phyloP scores from a whole-genome alignment of 2,797 vertebrate species.

The Tympanoctomys barrerae region DNA sequence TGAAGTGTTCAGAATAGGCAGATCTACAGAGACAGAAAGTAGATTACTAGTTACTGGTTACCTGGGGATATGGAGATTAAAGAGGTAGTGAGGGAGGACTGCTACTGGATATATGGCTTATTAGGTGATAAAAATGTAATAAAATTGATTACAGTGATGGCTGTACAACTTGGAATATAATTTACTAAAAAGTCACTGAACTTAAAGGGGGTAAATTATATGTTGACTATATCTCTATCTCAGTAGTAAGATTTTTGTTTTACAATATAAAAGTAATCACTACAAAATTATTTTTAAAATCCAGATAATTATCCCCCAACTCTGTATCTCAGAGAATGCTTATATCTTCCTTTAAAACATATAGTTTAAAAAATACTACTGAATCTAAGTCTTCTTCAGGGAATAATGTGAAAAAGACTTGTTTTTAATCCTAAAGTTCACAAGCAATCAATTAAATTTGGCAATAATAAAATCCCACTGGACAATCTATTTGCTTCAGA shows the following conservation, averaged over 20 bases:
- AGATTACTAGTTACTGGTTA: background rate
- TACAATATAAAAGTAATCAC: conserved; percentile 6
- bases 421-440: conserved; percentile 57
- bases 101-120: background rate
- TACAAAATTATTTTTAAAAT: background rate
- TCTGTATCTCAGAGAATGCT: background rate
- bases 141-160: background rate
- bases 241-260: conserved; percentile 8
- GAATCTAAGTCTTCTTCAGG: conserved; percentile 21
- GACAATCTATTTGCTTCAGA: conserved; percentile 30
- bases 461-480: conserved; percentile 47
- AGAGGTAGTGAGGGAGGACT: background rate
- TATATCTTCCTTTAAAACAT: conserved; percentile 24
- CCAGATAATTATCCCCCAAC: background rate
- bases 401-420: conserved; percentile 12
- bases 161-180: background rate
- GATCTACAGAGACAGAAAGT: background rate
- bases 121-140: background rate
- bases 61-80: background rate
- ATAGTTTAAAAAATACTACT: conserved; percentile 12
- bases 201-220: background rate
- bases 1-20: background rate
- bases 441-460: conserved; percentile 36
- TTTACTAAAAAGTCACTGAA: background rate
- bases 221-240: background rate